Percentiles rank a stretch among this genome's conserved stretches.
Evolutionary conservation across 1,140 invertebrate species (phyloP).

Genomic region (Saccostrea glomerata): DNA sequence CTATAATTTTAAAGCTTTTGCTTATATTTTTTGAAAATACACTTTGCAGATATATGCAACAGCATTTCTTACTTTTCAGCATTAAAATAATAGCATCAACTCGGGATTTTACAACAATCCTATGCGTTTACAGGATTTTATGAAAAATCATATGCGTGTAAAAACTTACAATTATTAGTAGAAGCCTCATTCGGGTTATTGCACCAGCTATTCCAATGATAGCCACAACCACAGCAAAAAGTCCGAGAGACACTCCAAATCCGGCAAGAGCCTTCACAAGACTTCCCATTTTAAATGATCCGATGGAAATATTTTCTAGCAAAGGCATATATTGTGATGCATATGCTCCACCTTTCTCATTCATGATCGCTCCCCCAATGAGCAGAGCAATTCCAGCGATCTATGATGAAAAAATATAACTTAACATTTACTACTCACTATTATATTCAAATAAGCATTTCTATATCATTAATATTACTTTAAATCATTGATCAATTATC

Average conservation of each 20-base stretch:
- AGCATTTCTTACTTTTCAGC: no score
- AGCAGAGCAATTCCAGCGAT: conserved; percentile 50
- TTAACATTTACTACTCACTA: background rate
- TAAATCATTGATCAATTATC: background rate
- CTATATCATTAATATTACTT: background rate
- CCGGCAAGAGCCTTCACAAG: conserved; percentile 49
- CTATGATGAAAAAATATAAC: conserved; percentile 6
- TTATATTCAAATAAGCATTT: no score
- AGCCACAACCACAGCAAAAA: conserved; percentile 44
- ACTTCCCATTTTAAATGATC: conserved; percentile 45
- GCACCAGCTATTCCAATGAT: conserved; percentile 51
- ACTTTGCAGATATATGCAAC: no score
- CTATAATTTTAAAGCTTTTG: no score
- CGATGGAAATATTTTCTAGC: conserved; percentile 49
- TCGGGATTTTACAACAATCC: no score
- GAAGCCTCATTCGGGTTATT: conserved; percentile 21
- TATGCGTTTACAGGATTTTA: no score
- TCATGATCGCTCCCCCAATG: conserved; percentile 38
- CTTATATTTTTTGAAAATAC: no score
- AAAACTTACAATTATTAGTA: conserved; percentile 51
- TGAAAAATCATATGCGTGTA: no score
- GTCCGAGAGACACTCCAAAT: conserved; percentile 43
- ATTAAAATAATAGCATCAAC: no score
- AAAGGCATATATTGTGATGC: conserved; percentile 45
- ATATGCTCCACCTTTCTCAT: conserved; percentile 48